Percentiles rank a stretch among this genome's conserved stretches.
phyloP scores from a whole-genome alignment of 1,140 invertebrate genomes.

The Pantala flavescens region DNA sequence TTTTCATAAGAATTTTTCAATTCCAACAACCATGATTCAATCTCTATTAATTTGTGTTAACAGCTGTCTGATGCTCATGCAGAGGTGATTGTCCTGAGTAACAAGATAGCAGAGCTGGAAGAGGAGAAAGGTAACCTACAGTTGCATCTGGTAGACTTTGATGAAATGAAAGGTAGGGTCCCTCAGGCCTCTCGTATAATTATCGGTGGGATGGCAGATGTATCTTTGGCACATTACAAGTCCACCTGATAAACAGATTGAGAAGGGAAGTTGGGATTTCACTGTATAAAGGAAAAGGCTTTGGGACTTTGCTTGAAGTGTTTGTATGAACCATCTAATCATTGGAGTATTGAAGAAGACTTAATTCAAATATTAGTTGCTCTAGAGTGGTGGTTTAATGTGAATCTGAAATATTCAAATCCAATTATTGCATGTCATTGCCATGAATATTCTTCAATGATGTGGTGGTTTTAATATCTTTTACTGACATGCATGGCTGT shows the following conservation, averaged over 20 bases:
- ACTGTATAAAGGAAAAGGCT: not conserved
- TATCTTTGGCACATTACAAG: not conserved
- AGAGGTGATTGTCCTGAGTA: not conserved
- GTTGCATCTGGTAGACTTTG: slow-evolving; percentile 68
- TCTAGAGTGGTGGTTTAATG: too few relatives aligned
- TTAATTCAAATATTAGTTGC: too few relatives aligned
- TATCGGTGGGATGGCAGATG: not conserved
- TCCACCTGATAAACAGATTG: not conserved
- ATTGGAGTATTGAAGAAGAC: too few relatives aligned
- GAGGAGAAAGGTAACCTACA: slow-evolving; percentile 84
- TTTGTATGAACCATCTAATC: not conserved
- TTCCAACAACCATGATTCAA: too few relatives aligned
- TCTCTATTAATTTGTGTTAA: too few relatives aligned
- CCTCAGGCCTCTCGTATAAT: not conserved
- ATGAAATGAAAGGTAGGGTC: slow-evolving; percentile 57
- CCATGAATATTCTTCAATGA: too few relatives aligned
- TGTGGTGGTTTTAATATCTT: too few relatives aligned
- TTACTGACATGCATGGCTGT: too few relatives aligned
- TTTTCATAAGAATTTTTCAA: too few relatives aligned
- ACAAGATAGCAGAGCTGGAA: slow-evolving; percentile 61
- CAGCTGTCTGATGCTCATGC: not conserved
- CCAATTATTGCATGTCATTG: too few relatives aligned
- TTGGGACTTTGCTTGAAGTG: not conserved
- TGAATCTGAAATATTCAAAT: too few relatives aligned
- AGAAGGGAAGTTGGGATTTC: not conserved